Base-by-base conservation (phyloP, 2,113 vertebrate species). In the Actenoides hombroni region DNA sequence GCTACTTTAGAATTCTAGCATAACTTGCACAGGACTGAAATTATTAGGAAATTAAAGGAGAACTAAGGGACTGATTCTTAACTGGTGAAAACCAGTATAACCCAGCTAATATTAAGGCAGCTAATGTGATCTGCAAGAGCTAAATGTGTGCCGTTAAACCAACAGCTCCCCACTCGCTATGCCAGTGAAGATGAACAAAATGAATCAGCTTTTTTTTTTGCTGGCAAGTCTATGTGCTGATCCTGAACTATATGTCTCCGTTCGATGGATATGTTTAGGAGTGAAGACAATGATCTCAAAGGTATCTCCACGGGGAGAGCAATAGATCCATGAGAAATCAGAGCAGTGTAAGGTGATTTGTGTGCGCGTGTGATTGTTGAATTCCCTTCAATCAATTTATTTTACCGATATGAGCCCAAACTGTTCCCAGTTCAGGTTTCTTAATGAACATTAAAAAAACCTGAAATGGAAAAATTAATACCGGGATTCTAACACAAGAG, bases 1-100 rank as follows among this genome's bases (percentile, higher is more conserved):
- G 73, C 80, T 95, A 18, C 83, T 92, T 95, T 86, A 46, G 26
- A 77, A 92, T 94, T 86, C 88, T 29, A 59, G 48, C 46, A 60
- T 61, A 93, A 86, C 64, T 95, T 77, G 28, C 48, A 53, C 46
- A 46, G 87, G 83, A 80, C n/a, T 70, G 71, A 90, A 93, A 71
- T 75, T 56, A 33, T 51, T 53, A 54, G 64, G 65, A 92, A 81
- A 78, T 75, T 83, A 93, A 90, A 77, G 51, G 60, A 83, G 95
- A 85, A 86, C 29, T 13, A 6, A 23, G n/a, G 37, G 49, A 77
- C 71, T 83, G 67, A 68, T 77, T 65, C 86, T 74, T 83, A 59
- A 54, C 71, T 26, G 78, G 46, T 59, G 37, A 53, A 85, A 91
- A 84, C 42, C 20, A 53, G 28, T 35, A 46, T 40, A 79, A 84